Evolutionary conservation across 2,113 vertebrate genomes (phyloP).

Genomic region (Gallinago media): DNA sequence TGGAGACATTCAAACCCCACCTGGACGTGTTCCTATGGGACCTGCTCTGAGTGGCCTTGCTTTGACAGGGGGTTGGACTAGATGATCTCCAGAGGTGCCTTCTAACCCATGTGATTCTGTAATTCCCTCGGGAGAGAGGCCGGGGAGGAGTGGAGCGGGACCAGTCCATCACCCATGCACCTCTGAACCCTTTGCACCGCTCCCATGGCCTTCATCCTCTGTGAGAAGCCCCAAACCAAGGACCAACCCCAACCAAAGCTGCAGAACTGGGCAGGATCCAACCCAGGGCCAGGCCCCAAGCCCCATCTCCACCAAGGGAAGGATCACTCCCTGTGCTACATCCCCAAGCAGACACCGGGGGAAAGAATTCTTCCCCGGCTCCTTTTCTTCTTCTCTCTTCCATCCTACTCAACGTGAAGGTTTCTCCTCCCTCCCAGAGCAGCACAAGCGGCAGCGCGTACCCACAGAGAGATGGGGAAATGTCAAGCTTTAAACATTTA

Average conservation of each 20-base stretch:
- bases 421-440: not conserved
- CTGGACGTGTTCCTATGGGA: no score
- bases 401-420: not conserved
- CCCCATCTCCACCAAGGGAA: not conserved
- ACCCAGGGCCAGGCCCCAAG: fast-evolving
- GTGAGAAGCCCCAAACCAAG: not conserved
- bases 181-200: not conserved
- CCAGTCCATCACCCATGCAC: fast-evolving
- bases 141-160: not conserved
- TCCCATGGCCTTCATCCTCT: fast-evolving
- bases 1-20: no score
- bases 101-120: no score
- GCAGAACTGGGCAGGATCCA: fast-evolving
- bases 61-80: no score
- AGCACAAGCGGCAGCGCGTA: not conserved
- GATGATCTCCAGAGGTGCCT: no score
- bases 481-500: slow-evolving; percentile 65
- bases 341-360: not conserved
- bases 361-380: fast-evolving
- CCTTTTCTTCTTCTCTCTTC: not conserved
- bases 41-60: no score
- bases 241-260: not conserved
- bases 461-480: slow-evolving; percentile 34
- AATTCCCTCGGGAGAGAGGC: fast-evolving
- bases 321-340: not conserved